Percentiles rank a stretch among this genome's conserved stretches.
Conservation (phyloP, 2,113 vertebrate species). For the Oenanthe oenanthe region DNA sequence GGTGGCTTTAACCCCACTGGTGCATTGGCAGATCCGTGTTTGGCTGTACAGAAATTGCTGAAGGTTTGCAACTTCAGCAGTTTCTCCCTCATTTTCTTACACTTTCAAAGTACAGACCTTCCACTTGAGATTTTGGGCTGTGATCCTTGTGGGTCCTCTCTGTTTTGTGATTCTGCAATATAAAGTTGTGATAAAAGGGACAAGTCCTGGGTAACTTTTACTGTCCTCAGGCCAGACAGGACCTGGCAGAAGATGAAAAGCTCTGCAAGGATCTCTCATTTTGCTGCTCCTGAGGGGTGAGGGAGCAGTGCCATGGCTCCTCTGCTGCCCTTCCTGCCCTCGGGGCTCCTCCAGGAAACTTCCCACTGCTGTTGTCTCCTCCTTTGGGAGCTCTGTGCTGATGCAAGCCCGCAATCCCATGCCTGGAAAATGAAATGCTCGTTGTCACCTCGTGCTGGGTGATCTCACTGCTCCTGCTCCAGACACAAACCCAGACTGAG, state of each 20-base stretch:
- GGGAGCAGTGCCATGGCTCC: not conserved
- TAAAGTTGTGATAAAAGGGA: not conserved
- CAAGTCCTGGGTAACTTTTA: not conserved
- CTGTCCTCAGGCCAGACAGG: not conserved
- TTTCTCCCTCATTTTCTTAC: not conserved
- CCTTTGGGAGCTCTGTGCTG: not conserved
- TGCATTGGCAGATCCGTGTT: rapidly evolving
- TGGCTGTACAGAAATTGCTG: not conserved
- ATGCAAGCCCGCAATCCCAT: rapidly evolving
- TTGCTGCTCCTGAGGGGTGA: not conserved
- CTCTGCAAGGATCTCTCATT: not conserved
- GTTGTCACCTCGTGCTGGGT: not conserved
- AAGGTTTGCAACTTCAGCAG: not conserved
- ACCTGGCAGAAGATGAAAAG: slow-evolving; percentile 10
- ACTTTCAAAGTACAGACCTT: not conserved
- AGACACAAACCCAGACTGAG: not conserved
- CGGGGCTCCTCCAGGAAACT: not conserved
- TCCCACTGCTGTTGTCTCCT: not conserved
- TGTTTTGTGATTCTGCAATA: not conserved
- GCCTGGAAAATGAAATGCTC: not conserved
- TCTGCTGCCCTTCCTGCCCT: not conserved
- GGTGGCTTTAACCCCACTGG: not conserved
- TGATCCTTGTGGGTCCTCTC: not conserved
- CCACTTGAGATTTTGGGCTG: not conserved
- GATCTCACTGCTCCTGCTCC: not conserved